A percentile compares a stretch with the other conserved stretches of the same genome.
Conservation (phyloP, 2,888 invertebrate species). For the Rotaria macrura region DNA sequence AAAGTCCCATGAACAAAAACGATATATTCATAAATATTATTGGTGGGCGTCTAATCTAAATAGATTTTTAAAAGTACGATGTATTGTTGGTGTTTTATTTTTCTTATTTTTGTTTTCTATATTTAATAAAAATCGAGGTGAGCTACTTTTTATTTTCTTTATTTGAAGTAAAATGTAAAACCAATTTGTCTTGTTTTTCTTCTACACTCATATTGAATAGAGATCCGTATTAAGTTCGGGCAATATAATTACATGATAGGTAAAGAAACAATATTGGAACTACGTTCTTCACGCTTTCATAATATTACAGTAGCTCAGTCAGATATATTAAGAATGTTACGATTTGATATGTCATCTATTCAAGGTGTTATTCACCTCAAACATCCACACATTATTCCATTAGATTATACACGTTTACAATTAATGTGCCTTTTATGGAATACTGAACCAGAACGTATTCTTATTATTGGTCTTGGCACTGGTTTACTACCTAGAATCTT, state of each 20-base stretch:
- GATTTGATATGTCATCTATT: background rate
- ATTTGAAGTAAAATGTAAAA: background rate
- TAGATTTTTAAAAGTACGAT: background rate
- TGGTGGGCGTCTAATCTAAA: background rate
- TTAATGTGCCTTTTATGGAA: background rate
- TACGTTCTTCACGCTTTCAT: background rate
- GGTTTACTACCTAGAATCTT: background rate
- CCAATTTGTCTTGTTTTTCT: background rate
- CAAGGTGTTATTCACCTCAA: background rate
- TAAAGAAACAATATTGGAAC: background rate
- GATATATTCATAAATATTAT: background rate
- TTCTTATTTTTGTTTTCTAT: background rate
- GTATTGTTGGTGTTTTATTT: background rate
- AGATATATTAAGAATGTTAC: background rate
- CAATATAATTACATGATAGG: background rate
- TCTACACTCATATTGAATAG: background rate
- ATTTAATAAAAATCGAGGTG: background rate
- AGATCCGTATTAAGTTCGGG: background rate
- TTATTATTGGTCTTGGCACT: background rate
- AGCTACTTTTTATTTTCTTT: background rate
- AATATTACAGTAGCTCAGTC: background rate
- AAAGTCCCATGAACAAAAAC: background rate
- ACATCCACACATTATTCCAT: background rate
- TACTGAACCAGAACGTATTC: background rate
- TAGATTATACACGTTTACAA: background rate